Evolutionary conservation across 30 jellyfish, hydroid and myxozoan species (phyloP).

Genomic region (Clytia hemisphaerica): DNA sequence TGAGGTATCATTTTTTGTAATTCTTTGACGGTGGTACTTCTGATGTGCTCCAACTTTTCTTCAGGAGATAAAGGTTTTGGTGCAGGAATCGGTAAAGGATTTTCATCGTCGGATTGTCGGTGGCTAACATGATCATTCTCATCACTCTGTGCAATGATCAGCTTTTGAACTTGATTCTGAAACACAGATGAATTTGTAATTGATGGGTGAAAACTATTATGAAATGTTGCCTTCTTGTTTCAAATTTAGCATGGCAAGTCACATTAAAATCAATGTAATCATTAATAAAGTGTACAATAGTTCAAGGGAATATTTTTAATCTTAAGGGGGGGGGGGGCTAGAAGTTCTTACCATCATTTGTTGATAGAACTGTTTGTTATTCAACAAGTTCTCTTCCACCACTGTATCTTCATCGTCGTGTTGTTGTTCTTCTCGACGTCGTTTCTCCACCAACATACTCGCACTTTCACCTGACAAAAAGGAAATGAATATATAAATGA

Average conservation of each 20-base stretch:
- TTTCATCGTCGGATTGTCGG: neutral
- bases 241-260: too few species aligned
- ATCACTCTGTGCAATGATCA: constrained; percentile 48
- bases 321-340: too few species aligned
- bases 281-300: neutral
- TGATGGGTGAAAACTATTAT: too few species aligned
- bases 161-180: constrained; percentile 57
- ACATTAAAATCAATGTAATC: neutral
- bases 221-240: too few species aligned
- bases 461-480: constrained; percentile 45
- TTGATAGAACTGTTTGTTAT: constrained; percentile 29
- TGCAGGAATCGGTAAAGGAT: neutral
- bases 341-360: constrained; percentile 85
- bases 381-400: neutral
- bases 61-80: neutral
- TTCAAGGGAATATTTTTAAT: neutral
- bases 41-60: constrained; percentile 6
- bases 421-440: neutral
- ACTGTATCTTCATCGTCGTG: neutral
- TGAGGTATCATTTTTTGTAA: constrained; percentile 4
- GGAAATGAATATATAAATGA: neutral
- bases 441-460: constrained; percentile 22
- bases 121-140: constrained; percentile 1
- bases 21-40: constrained; percentile 23
- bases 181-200: neutral